Base-by-base conservation (phyloP, 2,797 vertebrate genomes). In the Columba guinea region DNA sequence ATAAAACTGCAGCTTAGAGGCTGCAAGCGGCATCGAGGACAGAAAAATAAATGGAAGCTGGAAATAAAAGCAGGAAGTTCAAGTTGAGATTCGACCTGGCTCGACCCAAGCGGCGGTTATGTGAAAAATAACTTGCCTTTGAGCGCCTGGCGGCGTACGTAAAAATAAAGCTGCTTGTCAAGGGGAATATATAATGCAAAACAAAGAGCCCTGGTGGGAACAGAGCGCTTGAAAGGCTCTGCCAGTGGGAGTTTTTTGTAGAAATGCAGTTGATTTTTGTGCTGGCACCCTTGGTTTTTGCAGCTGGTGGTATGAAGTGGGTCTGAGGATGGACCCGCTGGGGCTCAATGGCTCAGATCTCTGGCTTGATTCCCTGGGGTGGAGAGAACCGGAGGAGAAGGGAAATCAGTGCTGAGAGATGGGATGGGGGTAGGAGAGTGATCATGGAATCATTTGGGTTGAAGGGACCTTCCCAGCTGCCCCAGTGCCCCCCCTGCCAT, bases 21-120 rank as follows among this genome's bases (percentile, higher is more conserved):
- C 59, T 65, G 26, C 23, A 20, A 62, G 75, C 27, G 22, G 44
- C 7, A 32, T 30, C 0, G 3, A 34, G 73, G 44, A 18, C 52
- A 60, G 77, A 62, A 90, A 87, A 85, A 91, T 11, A 26, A 51
- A 75, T 89, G 84, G 89, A 79, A 93, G 51, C 59, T 92, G 92
- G 95, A 30, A 91, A 85, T 76, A 69, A 91, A 91, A 89, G 68
- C 59, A 69, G 91, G 89, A 95, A 87, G 16, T 6, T 44, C 8
- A 8, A 59, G 44, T 2, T 28, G 69, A 59, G 56, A 15, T 41
- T 19, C 26, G 56, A 48, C 35, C 58, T 68, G 90, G 65, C 67
- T 55, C 28, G 3, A 13, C 34, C 78, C 41, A 16, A 39, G 78
- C 22, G 59, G 37, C 14, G 7, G 34, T 24, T 37, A 10, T 10